Evolutionary conservation across 1,140 invertebrate genomes (phyloP), one percentile per base, ranked within the genome.

Genomic region (Lordiphosa clarofinis): DNA sequence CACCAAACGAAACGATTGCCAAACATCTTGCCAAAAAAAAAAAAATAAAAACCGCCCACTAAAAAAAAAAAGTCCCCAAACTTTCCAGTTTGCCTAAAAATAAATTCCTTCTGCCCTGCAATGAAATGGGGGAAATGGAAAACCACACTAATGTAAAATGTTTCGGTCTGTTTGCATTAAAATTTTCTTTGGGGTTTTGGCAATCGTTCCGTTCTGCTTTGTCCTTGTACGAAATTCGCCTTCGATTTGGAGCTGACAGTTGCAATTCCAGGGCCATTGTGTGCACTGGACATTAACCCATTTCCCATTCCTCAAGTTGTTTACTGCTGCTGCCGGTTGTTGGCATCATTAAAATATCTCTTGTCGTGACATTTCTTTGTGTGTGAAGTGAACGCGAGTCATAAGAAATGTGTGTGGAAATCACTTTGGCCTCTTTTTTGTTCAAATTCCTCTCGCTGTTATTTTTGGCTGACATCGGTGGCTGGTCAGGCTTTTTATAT

Each of bases 81-180:
- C 37, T 53, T 42, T 28, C 9, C n/a, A 46, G 12, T 42, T 42
- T 19, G 48, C 36, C 11, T 50, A 54, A 68, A 68, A 63, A 70
- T 61, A 71, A 53, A 54, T 50, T 59, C 38, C n/a, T 1, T 9
- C 46, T 11, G 24, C 21, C 42, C 43, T 28, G 12, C 21, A 28
- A 31, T 24, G 37, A 6, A 43, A 44, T 21, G 43, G 24, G 31
- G 31, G 24, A 28, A 31, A 31, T 19, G 10, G 7, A 44, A 56
- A 50, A 60, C 37, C 52, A 4, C 40, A 61, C 62, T 75, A 81
- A 84, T 76, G 78, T 59, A 78, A 82, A 84, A 73, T 65, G 78
- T 82, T 82, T 78, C 78, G 76, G 76, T 82, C 76, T 82, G 63
- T 84, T 82, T 82, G 56, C 76, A 84, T 55, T 55, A 55, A 56